Conservation (phyloP, 2,113 vertebrate genomes). For the Crotalus helleri region DNA sequence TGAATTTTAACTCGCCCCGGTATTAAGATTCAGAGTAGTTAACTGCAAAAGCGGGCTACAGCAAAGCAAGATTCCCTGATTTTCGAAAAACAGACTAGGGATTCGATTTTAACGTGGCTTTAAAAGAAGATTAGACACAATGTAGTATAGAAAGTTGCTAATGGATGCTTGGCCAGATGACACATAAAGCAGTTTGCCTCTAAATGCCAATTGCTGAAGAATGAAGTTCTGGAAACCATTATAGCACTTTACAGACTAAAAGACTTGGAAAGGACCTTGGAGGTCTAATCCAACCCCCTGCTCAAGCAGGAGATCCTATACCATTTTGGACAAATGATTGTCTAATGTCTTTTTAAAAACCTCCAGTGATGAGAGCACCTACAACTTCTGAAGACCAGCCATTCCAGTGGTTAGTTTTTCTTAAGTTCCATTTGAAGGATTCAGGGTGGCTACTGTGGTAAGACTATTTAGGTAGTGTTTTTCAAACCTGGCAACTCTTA, state of each 20-base stretch:
- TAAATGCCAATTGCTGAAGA: neutral
- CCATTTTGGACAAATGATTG: neutral
- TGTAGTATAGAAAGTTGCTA: neutral
- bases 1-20: neutral
- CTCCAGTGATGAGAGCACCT: neutral
- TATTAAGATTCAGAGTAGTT: neutral
- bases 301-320: neutral
- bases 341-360: neutral
- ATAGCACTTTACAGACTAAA: neutral
- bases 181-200: neutral
- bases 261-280: neutral
- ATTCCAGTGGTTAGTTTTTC: neutral
- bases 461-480: neutral
- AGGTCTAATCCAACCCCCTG: neutral
- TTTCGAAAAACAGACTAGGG: neutral
- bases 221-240: neutral
- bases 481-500: neutral
- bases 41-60: neutral
- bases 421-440: neutral
- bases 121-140: neutral
- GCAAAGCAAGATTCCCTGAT: neutral
- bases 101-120: neutral
- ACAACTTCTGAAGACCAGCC: neutral
- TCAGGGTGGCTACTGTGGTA: neutral
- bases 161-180: neutral